phyloP scores from a whole-genome alignment of 2,888 invertebrate genomes.

The Esperia sulphurella region DNA sequence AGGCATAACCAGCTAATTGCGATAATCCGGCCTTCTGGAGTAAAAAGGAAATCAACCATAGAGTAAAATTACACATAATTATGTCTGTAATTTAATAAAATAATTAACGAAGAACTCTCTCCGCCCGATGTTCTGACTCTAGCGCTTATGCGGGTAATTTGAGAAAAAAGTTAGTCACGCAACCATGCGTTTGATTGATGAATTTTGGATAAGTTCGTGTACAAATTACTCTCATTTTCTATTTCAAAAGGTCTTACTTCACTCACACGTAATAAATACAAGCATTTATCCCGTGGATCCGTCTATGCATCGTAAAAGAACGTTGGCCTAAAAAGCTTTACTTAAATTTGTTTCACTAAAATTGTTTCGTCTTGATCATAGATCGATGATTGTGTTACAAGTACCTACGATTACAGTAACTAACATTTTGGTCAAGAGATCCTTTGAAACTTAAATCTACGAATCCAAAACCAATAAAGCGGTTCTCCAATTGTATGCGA shows the following conservation, averaged over 20 bases:
- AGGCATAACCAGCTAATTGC: slow-evolving; percentile 9
- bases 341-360: no score
- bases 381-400: no score
- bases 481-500: no score
- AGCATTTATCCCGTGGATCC: background rate
- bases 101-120: slow-evolving; percentile 17
- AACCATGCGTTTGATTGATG: slow-evolving; percentile 14
- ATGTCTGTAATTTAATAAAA: slow-evolving; percentile 11
- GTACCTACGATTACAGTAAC: no score
- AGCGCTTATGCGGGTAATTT: slow-evolving; percentile 10
- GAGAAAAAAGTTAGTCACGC: slow-evolving; percentile 11
- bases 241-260: slow-evolving; percentile 9
- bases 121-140: slow-evolving; percentile 8
- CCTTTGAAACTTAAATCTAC: no score
- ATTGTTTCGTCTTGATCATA: no score
- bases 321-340: no score
- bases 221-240: slow-evolving; percentile 8
- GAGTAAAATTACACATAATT: slow-evolving; percentile 13
- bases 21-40: slow-evolving; percentile 13
- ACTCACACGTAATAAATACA: slow-evolving; percentile 2
- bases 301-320: slow-evolving; percentile 5
- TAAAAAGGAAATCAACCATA: slow-evolving; percentile 16
- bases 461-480: no score
- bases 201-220: slow-evolving; percentile 10
- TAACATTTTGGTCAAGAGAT: no score